Evolutionary conservation across 1,140 invertebrate species (phyloP).

Genomic region (Adelges cooleyi): DNA sequence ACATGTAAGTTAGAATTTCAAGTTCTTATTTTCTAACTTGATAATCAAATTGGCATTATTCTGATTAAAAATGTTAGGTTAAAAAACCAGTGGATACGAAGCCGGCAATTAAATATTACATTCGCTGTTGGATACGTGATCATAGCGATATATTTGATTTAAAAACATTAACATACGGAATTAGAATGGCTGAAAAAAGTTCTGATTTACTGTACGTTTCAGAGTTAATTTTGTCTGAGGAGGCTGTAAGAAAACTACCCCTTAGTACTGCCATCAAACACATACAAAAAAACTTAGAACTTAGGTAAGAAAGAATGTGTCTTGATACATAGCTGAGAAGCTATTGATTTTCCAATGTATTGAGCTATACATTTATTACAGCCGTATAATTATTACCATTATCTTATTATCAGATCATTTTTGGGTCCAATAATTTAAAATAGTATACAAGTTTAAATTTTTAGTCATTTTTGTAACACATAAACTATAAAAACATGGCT

Average conservation of each 20-base stretch:
- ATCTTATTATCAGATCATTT: too few relatives aligned
- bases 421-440: too few relatives aligned
- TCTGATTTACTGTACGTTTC: constrained; percentile 10
- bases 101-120: constrained; percentile 10
- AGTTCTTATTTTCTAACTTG: constrained; percentile 40
- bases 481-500: too few relatives aligned
- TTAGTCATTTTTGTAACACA: too few relatives aligned
- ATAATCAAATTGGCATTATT: too few relatives aligned
- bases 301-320: not conserved
- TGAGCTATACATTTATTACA: too few relatives aligned
- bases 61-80: too few relatives aligned
- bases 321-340: too few relatives aligned
- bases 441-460: too few relatives aligned
- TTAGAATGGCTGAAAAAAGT: constrained; percentile 21
- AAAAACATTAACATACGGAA: constrained; percentile 11
- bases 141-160: constrained; percentile 11
- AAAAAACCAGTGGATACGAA: constrained; percentile 22
- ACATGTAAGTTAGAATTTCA: constrained; percentile 38
- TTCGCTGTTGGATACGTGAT: constrained; percentile 4
- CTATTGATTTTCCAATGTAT: too few relatives aligned
- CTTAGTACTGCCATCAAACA: not conserved
- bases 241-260: constrained; percentile 11
- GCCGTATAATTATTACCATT: too few relatives aligned
- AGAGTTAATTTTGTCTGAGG: constrained; percentile 5
- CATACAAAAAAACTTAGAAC: constrained; percentile 14